Conservation (phyloP, 2,888 invertebrate genomes). For the Catocala nupta region DNA sequence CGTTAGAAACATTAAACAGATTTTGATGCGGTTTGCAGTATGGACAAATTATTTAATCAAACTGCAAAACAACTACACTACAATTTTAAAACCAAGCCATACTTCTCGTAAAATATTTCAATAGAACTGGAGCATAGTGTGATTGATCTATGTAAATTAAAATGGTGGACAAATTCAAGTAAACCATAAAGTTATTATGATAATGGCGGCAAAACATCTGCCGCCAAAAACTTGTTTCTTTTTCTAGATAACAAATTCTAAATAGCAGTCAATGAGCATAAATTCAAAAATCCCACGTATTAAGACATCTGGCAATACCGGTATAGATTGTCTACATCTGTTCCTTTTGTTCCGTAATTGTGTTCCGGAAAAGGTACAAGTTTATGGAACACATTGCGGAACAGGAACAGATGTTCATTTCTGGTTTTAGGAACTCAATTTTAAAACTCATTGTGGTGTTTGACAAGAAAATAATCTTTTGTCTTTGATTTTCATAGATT, state of each 20-base stretch:
- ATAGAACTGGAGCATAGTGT: too few relatives aligned
- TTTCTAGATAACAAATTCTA: background rate
- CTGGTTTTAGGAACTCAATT: slow-evolving; percentile 15
- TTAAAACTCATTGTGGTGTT: slow-evolving; percentile 34
- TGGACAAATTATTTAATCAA: too few relatives aligned
- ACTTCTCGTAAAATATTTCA: too few relatives aligned
- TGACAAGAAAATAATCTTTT: background rate
- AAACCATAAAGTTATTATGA: too few relatives aligned
- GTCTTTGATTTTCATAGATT: background rate
- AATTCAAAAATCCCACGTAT: slow-evolving; percentile 16
- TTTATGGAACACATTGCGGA: slow-evolving; percentile 21
- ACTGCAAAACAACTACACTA: too few relatives aligned
- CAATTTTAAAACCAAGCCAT: too few relatives aligned
- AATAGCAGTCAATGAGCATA: background rate
- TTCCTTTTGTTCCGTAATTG: slow-evolving; percentile 9
- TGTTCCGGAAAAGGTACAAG: slow-evolving; percentile 16
- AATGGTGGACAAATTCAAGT: too few relatives aligned
- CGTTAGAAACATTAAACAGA: too few relatives aligned
- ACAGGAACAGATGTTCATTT: slow-evolving; percentile 30
- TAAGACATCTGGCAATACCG: slow-evolving; percentile 17
- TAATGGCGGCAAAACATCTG: background rate
- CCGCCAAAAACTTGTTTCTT: background rate
- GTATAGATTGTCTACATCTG: slow-evolving; percentile 13
- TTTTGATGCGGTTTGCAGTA: too few relatives aligned
- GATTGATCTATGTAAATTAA: too few relatives aligned